These are phyloP conservation scores for Anoplophora glabripennis DNA, from an alignment of 1,140 invertebrate genomes.

Conservation along the genomic window DNA sequence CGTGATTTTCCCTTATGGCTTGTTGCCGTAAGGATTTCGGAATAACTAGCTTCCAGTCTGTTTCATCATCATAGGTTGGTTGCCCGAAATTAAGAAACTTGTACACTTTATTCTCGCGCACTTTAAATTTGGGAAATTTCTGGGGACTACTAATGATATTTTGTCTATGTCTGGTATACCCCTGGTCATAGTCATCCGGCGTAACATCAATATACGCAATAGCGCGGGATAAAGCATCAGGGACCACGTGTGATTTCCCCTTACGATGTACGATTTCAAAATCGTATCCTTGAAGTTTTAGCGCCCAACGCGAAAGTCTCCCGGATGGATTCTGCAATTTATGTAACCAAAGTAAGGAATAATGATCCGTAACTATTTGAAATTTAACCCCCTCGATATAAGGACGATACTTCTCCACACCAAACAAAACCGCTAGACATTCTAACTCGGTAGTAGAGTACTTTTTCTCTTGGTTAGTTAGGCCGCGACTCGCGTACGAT, in stretches of 20 bases:
- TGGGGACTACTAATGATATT: too few species aligned
- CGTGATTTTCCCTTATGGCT: too few species aligned
- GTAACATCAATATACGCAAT: too few species aligned
- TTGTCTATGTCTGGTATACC: too few species aligned
- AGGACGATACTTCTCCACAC: conserved; percentile 46
- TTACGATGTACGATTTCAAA: conserved; percentile 46
- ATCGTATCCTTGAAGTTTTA: conserved; percentile 46
- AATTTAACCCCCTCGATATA: conserved; percentile 51
- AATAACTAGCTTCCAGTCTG: too few species aligned
- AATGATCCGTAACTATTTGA: conserved; percentile 50
- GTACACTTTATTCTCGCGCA: too few species aligned
- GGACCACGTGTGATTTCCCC: conserved; percentile 40
- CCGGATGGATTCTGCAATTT: conserved; percentile 45
- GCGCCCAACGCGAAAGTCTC: conserved; percentile 48
- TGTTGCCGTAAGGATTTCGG: too few species aligned
- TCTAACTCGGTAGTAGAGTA: conserved; percentile 52
- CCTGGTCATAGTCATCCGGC: too few species aligned
- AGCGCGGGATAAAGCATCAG: conserved; percentile 24
- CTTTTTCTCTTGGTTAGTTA: conserved; percentile 46
- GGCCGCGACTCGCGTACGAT: conserved; percentile 46
- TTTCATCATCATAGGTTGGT: too few species aligned
- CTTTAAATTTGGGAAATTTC: too few species aligned
- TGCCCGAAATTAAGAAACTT: too few species aligned
- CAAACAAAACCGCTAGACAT: conserved; percentile 50
- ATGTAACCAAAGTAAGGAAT: conserved; percentile 47